Evolutionary conservation across 2,888 invertebrate species (phyloP).

Genomic region (Gymnocheta viridis): DNA sequence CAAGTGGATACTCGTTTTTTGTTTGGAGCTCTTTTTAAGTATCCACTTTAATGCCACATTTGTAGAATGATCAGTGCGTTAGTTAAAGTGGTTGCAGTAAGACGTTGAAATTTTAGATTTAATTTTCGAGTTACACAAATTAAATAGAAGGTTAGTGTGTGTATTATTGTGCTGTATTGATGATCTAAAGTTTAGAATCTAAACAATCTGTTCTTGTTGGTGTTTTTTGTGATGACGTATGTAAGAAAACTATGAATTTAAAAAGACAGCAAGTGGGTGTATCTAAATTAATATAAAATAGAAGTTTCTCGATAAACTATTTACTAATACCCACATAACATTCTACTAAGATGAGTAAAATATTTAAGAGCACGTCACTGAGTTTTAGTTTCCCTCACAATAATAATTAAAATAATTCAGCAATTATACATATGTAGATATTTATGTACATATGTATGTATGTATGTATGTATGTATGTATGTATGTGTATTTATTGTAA

Average conservation of each 20-base stretch:
- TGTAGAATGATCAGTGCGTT: conserved; percentile 50
- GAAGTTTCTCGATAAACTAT: background rate
- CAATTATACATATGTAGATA: background rate
- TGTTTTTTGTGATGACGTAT: conserved; percentile 28
- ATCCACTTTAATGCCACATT: conserved; percentile 29
- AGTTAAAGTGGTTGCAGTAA: conserved; percentile 43
- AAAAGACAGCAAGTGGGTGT: conserved; percentile 44
- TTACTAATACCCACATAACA: background rate
- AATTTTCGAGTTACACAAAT: background rate
- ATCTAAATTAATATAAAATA: background rate
- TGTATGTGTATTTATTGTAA: background rate
- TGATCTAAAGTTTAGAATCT: conserved; percentile 28
- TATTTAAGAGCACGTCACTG: conserved; percentile 46
- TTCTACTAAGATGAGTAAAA: background rate
- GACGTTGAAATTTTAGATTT: conserved; percentile 30
- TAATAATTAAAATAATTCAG: background rate
- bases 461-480: background rate
- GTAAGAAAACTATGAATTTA: background rate
- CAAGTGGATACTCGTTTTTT: background rate
- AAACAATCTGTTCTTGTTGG: conserved; percentile 29
- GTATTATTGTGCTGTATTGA: conserved; percentile 11
- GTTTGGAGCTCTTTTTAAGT: conserved; percentile 24
- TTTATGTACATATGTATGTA: background rate
- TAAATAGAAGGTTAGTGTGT: conserved; percentile 45
- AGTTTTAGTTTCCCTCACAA: background rate